Evolutionary conservation across 2,888 invertebrate species (phyloP).

Genomic region (Phania funesta): DNA sequence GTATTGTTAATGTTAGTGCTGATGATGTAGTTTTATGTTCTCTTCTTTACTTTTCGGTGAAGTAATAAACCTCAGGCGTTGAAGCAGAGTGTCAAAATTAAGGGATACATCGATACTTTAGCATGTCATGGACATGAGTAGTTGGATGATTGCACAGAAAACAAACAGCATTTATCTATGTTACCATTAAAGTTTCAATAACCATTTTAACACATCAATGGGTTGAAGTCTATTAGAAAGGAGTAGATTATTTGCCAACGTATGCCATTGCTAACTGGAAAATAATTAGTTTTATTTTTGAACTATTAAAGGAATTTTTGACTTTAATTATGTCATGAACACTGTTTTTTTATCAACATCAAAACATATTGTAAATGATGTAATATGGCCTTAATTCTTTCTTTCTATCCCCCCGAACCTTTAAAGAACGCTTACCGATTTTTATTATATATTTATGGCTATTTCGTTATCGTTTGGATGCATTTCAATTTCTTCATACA

Average conservation of each 20-base stretch:
- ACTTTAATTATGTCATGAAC: too few species aligned
- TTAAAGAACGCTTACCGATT: too few species aligned
- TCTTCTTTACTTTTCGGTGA: neutral
- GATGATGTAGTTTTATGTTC: conserved; percentile 20
- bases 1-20: conserved; percentile 14
- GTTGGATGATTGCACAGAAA: neutral
- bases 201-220: conserved; percentile 3
- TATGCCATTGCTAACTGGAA: too few species aligned
- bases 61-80: conserved; percentile 66
- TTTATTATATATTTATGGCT: too few species aligned
- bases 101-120: conserved; percentile 28
- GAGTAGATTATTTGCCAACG: neutral
- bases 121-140: neutral
- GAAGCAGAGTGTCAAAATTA: conserved; percentile 63
- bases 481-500: too few species aligned
- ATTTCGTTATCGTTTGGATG: too few species aligned
- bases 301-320: too few species aligned
- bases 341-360: too few species aligned
- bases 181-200: conserved; percentile 25
- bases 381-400: too few species aligned
- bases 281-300: too few species aligned
- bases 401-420: too few species aligned
- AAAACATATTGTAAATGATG: too few species aligned
- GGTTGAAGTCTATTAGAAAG: neutral
- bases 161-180: neutral